phyloP scores from a whole-genome alignment of 2,888 invertebrate species.

The Rhogogaster chlorosoma region DNA sequence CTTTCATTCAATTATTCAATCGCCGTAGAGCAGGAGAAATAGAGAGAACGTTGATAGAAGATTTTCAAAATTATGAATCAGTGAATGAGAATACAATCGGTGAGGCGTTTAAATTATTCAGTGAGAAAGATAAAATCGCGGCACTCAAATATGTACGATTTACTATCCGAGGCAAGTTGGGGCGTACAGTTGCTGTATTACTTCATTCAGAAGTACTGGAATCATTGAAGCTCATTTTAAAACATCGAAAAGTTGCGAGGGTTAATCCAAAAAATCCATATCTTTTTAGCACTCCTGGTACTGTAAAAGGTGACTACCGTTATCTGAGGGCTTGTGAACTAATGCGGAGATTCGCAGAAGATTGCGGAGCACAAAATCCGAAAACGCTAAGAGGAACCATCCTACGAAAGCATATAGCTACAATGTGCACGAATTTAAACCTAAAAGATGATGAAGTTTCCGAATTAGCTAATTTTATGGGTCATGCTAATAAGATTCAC shows the following conservation, averaged over 20 bases:
- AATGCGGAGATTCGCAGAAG: constrained; percentile 12
- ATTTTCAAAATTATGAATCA: constrained; percentile 51
- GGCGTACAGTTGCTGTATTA: constrained; percentile 21
- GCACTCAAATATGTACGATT: constrained; percentile 24
- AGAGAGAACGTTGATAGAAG: constrained; percentile 50
- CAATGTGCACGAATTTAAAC: neutral
- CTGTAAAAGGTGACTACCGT: constrained; percentile 48
- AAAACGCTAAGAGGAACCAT: constrained; percentile 19
- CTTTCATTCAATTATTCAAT: constrained; percentile 57
- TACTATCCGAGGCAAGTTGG: constrained; percentile 9
- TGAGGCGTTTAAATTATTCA: constrained; percentile 45
- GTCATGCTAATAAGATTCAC: constrained; percentile 12
- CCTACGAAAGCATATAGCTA: constrained; percentile 30
- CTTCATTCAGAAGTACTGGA: constrained; percentile 27
- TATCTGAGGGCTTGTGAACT: constrained; percentile 50
- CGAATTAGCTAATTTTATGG: constrained; percentile 20
- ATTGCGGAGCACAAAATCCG: neutral
- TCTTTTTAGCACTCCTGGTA: constrained; percentile 56
- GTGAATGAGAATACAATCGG: constrained; percentile 48
- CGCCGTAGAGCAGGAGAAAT: no score
- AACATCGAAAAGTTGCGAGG: constrained; percentile 33
- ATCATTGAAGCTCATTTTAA: constrained; percentile 52
- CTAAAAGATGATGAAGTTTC: constrained; percentile 15
- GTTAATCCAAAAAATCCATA: constrained; percentile 54
- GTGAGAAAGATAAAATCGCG: constrained; percentile 25